Conservation (phyloP, 2,113 vertebrate species). For the Cyprinodon brontotheroides region DNA sequence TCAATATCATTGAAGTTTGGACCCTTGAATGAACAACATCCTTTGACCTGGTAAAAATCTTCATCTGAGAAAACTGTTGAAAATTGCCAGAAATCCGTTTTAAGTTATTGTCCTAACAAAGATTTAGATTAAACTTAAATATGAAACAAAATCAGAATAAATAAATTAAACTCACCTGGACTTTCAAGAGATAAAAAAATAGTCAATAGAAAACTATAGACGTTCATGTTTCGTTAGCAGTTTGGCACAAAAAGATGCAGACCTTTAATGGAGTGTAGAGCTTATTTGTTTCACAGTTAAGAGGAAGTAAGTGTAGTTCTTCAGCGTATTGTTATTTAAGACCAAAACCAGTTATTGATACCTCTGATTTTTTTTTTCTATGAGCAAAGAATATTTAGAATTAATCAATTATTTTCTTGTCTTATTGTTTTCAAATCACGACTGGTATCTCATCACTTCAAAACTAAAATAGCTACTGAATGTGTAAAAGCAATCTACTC, state of each 20-base stretch:
- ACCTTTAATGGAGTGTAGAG: not conserved
- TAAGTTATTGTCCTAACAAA: not conserved
- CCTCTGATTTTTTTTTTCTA: too few relatives aligned
- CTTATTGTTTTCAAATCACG: too few relatives aligned
- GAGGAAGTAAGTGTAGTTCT: not conserved
- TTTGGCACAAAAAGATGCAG: not conserved
- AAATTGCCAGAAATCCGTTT: not conserved
- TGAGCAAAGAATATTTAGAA: too few relatives aligned
- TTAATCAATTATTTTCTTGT: too few relatives aligned
- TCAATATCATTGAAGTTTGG: not conserved
- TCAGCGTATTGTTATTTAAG: too few relatives aligned
- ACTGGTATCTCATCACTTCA: too few relatives aligned
- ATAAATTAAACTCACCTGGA: not conserved
- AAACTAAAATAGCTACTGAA: too few relatives aligned
- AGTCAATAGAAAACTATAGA: not conserved
- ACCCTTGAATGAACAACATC: constrained; percentile 18
- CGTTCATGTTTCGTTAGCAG: not conserved
- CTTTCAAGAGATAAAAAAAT: not conserved
- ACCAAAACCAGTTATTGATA: too few relatives aligned
- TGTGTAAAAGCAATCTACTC: too few relatives aligned
- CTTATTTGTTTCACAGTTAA: not conserved
- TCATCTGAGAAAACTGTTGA: constrained; percentile 24
- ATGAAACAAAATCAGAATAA: not conserved
- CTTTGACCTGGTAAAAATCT: not conserved
- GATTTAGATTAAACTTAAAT: not conserved